phyloP scores from a whole-genome alignment of 2,888 invertebrate species.

The Drosophila putrida region DNA sequence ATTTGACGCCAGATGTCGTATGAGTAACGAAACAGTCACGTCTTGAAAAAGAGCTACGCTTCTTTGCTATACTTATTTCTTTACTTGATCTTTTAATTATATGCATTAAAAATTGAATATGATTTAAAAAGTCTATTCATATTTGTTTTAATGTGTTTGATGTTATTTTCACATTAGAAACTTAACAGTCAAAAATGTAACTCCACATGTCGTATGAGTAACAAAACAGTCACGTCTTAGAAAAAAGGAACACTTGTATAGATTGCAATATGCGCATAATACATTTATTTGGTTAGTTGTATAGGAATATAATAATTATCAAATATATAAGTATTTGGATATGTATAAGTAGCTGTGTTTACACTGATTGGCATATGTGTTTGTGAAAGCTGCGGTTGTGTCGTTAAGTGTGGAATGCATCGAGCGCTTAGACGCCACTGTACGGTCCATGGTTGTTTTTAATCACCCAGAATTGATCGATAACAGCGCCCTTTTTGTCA shows the following conservation, averaged over 20 bases:
- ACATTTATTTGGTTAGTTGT: slow-evolving; percentile 16
- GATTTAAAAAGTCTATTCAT: too few species aligned
- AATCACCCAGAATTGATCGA: slow-evolving; percentile 89
- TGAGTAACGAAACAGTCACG: too few species aligned
- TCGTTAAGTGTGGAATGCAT: neutral
- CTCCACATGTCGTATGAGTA: neutral
- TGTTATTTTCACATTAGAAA: too few species aligned
- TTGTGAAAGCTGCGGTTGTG: neutral
- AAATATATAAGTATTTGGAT: slow-evolving; percentile 28
- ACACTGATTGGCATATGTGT: slow-evolving; percentile 5
- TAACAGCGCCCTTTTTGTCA: slow-evolving; percentile 89
- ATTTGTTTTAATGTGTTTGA: too few species aligned
- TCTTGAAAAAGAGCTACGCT: too few species aligned
- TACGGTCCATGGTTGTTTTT: slow-evolving; percentile 86
- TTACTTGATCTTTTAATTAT: too few species aligned
- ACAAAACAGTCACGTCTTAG: neutral
- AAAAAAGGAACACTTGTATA: neutral
- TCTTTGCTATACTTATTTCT: too few species aligned
- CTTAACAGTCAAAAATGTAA: too few species aligned
- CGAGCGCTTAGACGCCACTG: slow-evolving; percentile 7
- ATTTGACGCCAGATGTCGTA: too few species aligned
- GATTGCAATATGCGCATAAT: neutral
- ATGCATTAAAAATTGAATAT: too few species aligned
- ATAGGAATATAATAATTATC: slow-evolving; percentile 3
- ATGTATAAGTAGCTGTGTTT: slow-evolving; percentile 11